Conservation (phyloP, 2,113 vertebrate genomes). For the Microcebus ravelobensis region DNA sequence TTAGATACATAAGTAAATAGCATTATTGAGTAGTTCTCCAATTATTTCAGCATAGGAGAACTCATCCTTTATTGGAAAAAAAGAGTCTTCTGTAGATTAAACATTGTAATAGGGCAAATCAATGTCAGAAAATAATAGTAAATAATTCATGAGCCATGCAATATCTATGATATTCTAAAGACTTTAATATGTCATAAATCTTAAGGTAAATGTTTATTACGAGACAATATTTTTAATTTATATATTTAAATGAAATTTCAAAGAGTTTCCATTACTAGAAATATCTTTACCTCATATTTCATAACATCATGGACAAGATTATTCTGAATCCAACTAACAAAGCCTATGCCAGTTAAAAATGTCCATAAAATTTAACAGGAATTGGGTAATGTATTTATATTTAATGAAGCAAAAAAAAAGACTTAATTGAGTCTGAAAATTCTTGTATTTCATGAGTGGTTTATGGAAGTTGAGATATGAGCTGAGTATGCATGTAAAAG, state of each 20-base stretch:
- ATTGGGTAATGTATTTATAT: slow-evolving; percentile 71
- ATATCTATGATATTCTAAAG: not conserved
- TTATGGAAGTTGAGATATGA: slow-evolving; percentile 78
- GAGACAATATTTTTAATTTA: slow-evolving; percentile 29
- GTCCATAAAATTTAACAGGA: slow-evolving; percentile 68
- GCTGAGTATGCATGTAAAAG: slow-evolving; percentile 67
- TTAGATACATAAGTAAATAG: slow-evolving; percentile 25
- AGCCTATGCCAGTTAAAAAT: slow-evolving; percentile 62
- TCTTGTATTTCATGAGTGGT: slow-evolving; percentile 72
- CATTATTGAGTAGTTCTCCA: not conserved
- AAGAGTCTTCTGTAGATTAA: slow-evolving; percentile 54
- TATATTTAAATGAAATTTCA: slow-evolving; percentile 40
- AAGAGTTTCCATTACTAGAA: slow-evolving; percentile 23
- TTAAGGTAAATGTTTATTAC: slow-evolving; percentile 50
- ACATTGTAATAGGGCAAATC: slow-evolving; percentile 20
- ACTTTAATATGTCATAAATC: not conserved
- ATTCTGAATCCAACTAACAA: slow-evolving; percentile 61
- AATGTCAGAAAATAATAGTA: slow-evolving; percentile 51
- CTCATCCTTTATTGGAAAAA: not conserved
- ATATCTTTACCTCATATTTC: slow-evolving; percentile 31
- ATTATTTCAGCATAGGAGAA: not conserved
- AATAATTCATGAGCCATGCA: not conserved
- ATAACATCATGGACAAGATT: slow-evolving; percentile 27
- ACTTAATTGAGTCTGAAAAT: slow-evolving; percentile 77
- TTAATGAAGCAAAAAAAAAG: slow-evolving; percentile 78